Percentiles rank a stretch among this genome's conserved stretches.
phyloP scores from a whole-genome alignment of 1,140 invertebrate species.

The Ips nitidus region DNA sequence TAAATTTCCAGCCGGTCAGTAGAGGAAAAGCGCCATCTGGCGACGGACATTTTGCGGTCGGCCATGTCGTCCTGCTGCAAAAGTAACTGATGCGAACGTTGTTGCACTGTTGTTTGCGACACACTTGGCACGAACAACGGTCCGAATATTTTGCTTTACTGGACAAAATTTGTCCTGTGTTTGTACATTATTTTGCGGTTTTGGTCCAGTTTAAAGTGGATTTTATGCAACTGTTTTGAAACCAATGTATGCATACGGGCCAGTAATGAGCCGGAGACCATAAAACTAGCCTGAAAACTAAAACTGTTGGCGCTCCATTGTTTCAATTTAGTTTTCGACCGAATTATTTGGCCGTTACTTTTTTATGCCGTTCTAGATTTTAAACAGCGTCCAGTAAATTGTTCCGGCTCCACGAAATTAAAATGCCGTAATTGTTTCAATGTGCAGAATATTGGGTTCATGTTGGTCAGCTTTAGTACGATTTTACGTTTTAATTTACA shows the following conservation, averaged over 20 bases:
- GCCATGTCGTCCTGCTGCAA: constrained; percentile 2
- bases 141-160: no score
- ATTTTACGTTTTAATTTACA: neutral
- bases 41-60: constrained; percentile 9
- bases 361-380: constrained; percentile 6
- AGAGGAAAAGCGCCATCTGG: constrained; percentile 1
- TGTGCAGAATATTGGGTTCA: neutral
- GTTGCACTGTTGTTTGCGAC: neutral
- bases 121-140: neutral
- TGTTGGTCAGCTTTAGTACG: neutral
- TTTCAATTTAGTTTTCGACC: constrained; percentile 10
- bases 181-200: no score
- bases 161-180: no score
- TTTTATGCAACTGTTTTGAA: neutral
- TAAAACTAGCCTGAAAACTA: neutral
- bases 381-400: neutral
- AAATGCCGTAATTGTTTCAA: neutral
- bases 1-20: constrained; percentile 7
- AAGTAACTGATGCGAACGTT: constrained; percentile 7
- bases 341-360: constrained; percentile 8
- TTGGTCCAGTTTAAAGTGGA: no score
- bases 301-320: constrained; percentile 6
- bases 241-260: constrained; percentile 1
- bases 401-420: neutral
- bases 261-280: neutral